Evolutionary conservation across 2,113 vertebrate species (phyloP).

Genomic region (Phycodurus eques): DNA sequence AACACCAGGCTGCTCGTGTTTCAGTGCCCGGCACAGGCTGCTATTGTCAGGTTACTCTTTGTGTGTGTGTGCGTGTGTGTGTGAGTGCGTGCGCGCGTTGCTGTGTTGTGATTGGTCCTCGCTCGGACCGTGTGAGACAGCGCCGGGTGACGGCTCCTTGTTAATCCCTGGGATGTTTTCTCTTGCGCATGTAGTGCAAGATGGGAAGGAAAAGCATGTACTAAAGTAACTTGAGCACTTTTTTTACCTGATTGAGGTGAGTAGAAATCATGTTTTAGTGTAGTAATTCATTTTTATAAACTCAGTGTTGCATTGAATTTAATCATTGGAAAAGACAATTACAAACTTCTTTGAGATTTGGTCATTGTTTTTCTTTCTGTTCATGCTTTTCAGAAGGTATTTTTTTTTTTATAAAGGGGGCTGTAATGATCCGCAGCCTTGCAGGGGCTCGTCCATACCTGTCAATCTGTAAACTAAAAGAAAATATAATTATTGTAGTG

Average conservation of each 20-base stretch:
- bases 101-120: slow-evolving; percentile 41
- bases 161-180: slow-evolving; percentile 45
- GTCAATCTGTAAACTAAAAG: not conserved
- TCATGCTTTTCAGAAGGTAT: not conserved
- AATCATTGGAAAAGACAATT: not conserved
- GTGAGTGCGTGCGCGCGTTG: slow-evolving; percentile 1
- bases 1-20: slow-evolving; percentile 60
- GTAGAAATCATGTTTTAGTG: slow-evolving; percentile 2
- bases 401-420: not conserved
- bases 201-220: slow-evolving; percentile 9
- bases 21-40: slow-evolving; percentile 51
- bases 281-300: not conserved
- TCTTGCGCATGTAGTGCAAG: slow-evolving; percentile 6
- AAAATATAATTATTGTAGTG: not conserved
- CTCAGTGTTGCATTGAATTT: not conserved
- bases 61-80: slow-evolving; percentile 27
- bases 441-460: not conserved
- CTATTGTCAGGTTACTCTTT: slow-evolving; percentile 63
- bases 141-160: slow-evolving; percentile 45
- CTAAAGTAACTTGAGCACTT: slow-evolving; percentile 1
- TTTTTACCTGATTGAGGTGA: slow-evolving; percentile 22
- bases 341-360: not conserved
- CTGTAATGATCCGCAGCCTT: not conserved
- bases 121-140: slow-evolving; percentile 33
- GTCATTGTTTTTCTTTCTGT: not conserved